Conservation (phyloP, 2,113 vertebrate genomes). For the Hippolais icterina region DNA sequence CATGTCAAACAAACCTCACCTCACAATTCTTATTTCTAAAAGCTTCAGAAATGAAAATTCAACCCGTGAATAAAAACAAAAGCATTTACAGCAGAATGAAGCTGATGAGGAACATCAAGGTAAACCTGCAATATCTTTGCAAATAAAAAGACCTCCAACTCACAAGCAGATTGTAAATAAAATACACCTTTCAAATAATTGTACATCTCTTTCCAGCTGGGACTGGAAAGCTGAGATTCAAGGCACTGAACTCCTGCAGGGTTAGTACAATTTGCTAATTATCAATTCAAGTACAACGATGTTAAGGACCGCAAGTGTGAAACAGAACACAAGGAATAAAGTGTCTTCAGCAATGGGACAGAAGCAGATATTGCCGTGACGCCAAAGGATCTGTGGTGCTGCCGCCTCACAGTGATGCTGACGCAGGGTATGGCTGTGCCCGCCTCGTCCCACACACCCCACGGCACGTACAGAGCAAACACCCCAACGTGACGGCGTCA, state of each 20-base stretch:
- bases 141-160: conserved; percentile 56
- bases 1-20: not conserved
- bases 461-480: conserved; percentile 39
- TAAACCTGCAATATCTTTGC: conserved; percentile 13
- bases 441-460: conserved; percentile 13
- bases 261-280: conserved; percentile 64
- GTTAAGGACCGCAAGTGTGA: conserved; percentile 31
- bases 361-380: conserved; percentile 19
- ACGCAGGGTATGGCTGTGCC: conserved; percentile 64
- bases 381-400: not conserved
- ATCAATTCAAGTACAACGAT: conserved; percentile 65
- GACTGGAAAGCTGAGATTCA: conserved; percentile 79
- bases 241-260: conserved; percentile 88
- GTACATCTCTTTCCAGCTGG: conserved; percentile 73
- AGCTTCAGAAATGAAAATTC: not conserved
- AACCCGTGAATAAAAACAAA: conserved; percentile 50
- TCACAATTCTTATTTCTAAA: not conserved
- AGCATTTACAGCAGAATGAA: conserved; percentile 74
- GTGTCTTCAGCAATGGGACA: conserved; percentile 61
- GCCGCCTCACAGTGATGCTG: conserved; percentile 77
- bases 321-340: conserved; percentile 59
- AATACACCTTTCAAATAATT: conserved; percentile 68
- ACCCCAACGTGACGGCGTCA: not conserved
- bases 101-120: conserved; percentile 9
- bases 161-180: conserved; percentile 61